Conservation (phyloP, 2,888 invertebrate species). For the Sesia bembeciformis region DNA sequence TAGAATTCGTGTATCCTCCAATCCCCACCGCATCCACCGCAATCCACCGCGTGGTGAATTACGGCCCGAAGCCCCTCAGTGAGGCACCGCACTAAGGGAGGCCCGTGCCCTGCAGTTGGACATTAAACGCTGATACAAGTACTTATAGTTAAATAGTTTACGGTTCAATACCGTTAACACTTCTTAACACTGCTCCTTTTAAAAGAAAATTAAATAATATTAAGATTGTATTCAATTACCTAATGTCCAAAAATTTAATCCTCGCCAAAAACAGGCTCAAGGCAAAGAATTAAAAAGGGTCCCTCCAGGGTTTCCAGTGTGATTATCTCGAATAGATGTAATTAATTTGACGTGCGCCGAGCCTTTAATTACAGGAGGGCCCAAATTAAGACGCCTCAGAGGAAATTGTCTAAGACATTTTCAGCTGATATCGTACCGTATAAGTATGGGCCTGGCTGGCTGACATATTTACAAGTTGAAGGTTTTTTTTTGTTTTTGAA, state of each 20-base stretch:
- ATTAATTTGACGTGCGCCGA: constrained; percentile 31
- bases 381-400: constrained; percentile 17
- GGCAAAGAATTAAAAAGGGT: constrained; percentile 10
- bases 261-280: background rate
- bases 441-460: constrained; percentile 2
- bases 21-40: too few species aligned
- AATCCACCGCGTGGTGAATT: too few species aligned
- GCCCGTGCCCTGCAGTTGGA: too few species aligned
- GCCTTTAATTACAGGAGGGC: constrained; percentile 24
- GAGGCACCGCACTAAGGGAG: too few species aligned
- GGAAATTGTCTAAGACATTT: constrained; percentile 1
- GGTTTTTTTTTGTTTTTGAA: too few species aligned
- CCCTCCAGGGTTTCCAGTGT: constrained; percentile 23
- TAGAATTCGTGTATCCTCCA: too few species aligned
- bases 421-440: constrained; percentile 3
- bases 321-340: constrained; percentile 35
- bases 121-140: too few species aligned
- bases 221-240: background rate
- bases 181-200: too few species aligned
- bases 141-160: too few species aligned
- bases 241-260: background rate
- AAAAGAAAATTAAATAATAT: background rate
- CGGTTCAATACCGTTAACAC: too few species aligned
- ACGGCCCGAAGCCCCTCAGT: too few species aligned
- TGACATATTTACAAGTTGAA: too few species aligned